Conservation (phyloP, 2,797 vertebrate species). For the Pseudomugil gertrudae region DNA sequence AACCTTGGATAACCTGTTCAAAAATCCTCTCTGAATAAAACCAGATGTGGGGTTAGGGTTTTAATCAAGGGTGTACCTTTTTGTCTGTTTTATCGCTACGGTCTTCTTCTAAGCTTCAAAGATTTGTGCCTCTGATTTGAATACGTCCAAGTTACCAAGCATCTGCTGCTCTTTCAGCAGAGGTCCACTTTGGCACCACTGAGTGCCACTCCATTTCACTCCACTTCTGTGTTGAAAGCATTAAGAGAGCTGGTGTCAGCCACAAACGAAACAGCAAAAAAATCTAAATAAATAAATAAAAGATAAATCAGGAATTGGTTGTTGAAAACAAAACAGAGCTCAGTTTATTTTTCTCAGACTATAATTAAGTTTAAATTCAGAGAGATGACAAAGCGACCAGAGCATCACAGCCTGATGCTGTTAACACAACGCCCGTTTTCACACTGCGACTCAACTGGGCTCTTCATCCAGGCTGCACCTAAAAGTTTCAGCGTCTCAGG, state of each 20-base stretch:
- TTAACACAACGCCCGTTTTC: slow-evolving; percentile 39
- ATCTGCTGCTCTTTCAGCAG: slow-evolving; percentile 55
- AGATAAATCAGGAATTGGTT: slow-evolving; percentile 26
- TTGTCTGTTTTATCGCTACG: too few species aligned
- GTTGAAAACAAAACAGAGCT: slow-evolving; percentile 53
- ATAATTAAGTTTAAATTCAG: slow-evolving; percentile 89
- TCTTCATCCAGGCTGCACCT: slow-evolving; percentile 80
- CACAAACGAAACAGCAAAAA: slow-evolving; percentile 51
- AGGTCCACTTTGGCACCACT: slow-evolving; percentile 32
- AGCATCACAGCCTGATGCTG: slow-evolving; percentile 72
- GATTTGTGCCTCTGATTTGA: slow-evolving; percentile 6
- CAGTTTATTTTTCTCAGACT: slow-evolving; percentile 78
- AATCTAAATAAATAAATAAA: slow-evolving; percentile 34
- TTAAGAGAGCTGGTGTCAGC: slow-evolving; percentile 50
- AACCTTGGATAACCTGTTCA: slow-evolving; percentile 7
- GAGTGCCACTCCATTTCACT: slow-evolving; percentile 50
- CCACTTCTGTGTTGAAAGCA: slow-evolving; percentile 57
- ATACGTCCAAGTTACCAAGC: slow-evolving; percentile 34
- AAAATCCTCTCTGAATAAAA: slow-evolving; percentile 19
- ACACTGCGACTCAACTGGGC: slow-evolving; percentile 26
- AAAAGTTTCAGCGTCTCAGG: slow-evolving; percentile 76
- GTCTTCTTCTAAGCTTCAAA: slow-evolving; percentile 16
- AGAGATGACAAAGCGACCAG: slow-evolving; percentile 87
- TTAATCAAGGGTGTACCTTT: slow-evolving; percentile 12
- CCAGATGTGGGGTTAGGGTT: background rate